Conservation (phyloP, 2,113 vertebrate genomes). For the Columba livia region DNA sequence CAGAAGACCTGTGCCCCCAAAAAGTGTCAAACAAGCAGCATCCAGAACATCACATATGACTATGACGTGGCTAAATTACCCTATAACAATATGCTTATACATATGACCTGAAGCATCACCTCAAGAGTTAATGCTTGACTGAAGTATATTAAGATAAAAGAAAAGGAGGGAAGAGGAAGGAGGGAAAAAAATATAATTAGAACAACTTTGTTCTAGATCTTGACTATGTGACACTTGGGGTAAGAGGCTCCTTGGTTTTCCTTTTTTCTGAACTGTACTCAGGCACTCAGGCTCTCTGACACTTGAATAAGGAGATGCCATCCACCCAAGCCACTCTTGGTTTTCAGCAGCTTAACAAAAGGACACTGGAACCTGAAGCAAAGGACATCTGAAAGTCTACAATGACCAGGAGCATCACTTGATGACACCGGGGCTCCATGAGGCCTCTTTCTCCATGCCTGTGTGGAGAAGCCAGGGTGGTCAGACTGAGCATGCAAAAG, state of each 20-base stretch:
- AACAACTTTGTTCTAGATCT: not conserved
- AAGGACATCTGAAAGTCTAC: not conserved
- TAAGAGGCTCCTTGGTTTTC: not conserved
- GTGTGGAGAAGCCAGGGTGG: not conserved
- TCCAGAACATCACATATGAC: not conserved
- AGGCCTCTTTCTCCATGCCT: not conserved
- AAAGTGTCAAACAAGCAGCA: not conserved
- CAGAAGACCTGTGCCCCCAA: not conserved
- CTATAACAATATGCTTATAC: not conserved
- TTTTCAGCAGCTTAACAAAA: not conserved
- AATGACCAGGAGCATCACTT: not conserved
- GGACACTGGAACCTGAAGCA: not conserved
- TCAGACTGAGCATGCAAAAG: not conserved
- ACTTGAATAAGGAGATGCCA: not conserved
- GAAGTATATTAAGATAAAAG: not conserved
- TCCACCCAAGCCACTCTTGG: not conserved
- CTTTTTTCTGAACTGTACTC: fast-evolving
- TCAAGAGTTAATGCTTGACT: not conserved
- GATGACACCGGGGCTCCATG: not conserved
- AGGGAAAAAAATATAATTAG: not conserved
- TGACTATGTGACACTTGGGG: not conserved
- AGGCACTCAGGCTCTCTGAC: not conserved
- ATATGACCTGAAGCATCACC: not conserved
- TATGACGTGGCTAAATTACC: not conserved
- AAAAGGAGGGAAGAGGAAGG: not conserved